These are phyloP conservation scores for Garra rufa DNA, from an alignment of 2,113 vertebrate genomes.

Conservation along the genomic window DNA sequence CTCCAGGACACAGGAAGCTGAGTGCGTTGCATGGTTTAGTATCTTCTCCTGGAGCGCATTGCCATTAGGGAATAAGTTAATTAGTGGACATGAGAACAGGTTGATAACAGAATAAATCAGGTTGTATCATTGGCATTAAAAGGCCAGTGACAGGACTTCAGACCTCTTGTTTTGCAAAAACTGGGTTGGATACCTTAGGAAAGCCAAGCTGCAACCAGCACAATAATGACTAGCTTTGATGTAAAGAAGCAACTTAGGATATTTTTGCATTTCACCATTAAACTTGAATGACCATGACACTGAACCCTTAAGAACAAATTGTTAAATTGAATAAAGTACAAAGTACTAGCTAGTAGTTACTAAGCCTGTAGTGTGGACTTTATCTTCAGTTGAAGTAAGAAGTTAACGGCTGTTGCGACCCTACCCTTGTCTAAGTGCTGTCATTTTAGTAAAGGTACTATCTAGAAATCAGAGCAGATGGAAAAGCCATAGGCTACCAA, in stretches of 20 bases:
- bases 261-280: too few relatives aligned
- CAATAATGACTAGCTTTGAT: neutral
- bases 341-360: neutral
- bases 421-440: neutral
- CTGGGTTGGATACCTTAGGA: constrained; percentile 27
- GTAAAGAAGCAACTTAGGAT: too few relatives aligned
- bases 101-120: constrained; percentile 47
- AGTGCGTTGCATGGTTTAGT: constrained; percentile 1
- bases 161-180: neutral
- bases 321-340: neutral
- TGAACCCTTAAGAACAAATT: neutral
- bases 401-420: neutral
- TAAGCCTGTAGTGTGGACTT: neutral
- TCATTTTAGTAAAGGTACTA: constrained; percentile 20
- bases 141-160: constrained; percentile 24
- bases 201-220: constrained; percentile 1
- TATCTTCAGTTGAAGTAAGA: neutral
- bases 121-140: constrained; percentile 23
- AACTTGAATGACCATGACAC: too few relatives aligned
- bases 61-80: constrained; percentile 12
- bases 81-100: constrained; percentile 52
- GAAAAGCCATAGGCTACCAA: constrained; percentile 15
- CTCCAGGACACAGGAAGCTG: constrained; percentile 68
- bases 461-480: constrained; percentile 36
- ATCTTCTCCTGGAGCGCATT: constrained; percentile 7